Conservation (phyloP, 2,113 vertebrate species). For the Spea bombifrons region DNA sequence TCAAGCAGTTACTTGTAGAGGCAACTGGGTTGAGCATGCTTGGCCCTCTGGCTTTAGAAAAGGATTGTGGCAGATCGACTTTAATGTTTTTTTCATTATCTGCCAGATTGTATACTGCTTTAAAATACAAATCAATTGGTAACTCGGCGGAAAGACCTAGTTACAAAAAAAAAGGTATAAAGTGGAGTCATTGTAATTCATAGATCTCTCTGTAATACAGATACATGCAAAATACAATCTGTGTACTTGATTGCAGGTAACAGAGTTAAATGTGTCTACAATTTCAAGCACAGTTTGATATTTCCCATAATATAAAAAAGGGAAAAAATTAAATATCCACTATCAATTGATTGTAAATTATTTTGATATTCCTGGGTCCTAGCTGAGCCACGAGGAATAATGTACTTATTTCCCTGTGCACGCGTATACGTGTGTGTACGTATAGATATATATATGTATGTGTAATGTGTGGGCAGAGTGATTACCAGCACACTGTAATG, state of each 20-base stretch:
- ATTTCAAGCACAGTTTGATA: conserved; percentile 95
- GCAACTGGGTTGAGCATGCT: neutral
- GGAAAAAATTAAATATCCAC: conserved; percentile 85
- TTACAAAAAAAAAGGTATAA: conserved; percentile 23
- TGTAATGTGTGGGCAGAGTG: conserved; percentile 94
- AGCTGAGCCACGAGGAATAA: conserved; percentile 81
- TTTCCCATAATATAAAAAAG: conserved; percentile 78
- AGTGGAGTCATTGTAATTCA: conserved; percentile 68
- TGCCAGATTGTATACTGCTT: neutral
- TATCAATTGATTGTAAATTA: conserved; percentile 92
- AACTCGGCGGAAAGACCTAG: neutral
- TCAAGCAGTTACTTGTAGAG: no score
- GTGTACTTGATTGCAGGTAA: conserved; percentile 93
- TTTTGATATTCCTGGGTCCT: conserved; percentile 88
- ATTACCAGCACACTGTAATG: conserved; percentile 98
- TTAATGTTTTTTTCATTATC: neutral
- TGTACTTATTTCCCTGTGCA: conserved; percentile 58
- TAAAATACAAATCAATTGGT: conserved; percentile 1
- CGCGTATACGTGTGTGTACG: no score
- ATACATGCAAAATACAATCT: conserved; percentile 86
- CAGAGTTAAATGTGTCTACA: conserved; percentile 97
- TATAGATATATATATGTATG: no score
- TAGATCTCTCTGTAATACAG: conserved; percentile 70
- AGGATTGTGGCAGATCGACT: neutral
- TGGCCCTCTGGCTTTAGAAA: neutral